Evolutionary conservation across 2,113 vertebrate genomes (phyloP).

Genomic region (Rallus limicola): DNA sequence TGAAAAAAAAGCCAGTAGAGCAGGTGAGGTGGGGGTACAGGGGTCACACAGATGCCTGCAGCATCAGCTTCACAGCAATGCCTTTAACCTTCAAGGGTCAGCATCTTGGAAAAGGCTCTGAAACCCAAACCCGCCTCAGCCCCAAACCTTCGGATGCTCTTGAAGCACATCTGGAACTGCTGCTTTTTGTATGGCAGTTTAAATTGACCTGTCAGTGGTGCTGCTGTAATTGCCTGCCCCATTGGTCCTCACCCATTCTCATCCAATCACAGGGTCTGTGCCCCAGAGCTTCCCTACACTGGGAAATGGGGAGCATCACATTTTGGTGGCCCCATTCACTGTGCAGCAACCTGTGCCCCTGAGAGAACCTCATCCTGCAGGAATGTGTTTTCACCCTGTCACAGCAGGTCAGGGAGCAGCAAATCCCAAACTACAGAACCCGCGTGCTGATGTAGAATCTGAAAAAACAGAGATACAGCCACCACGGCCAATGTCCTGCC

Average conservation of each 20-base stretch:
- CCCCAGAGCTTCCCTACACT: neutral
- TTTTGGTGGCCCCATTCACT: neutral
- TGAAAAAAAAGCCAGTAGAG: neutral
- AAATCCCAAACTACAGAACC: neutral
- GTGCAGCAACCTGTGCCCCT: neutral
- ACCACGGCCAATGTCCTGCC: neutral
- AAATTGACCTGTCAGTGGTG: rapidly evolving
- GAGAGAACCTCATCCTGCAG: neutral
- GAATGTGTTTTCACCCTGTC: neutral
- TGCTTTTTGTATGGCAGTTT: neutral
- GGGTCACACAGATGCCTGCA: neutral
- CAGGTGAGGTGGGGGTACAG: neutral
- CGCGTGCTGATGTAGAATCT: rapidly evolving
- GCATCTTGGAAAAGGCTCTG: neutral
- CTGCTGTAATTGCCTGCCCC: neutral
- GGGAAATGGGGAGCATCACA: neutral
- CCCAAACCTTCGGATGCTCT: neutral
- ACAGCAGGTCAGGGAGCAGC: neutral
- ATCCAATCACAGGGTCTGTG: neutral
- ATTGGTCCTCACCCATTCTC: neutral
- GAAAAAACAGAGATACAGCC: rapidly evolving
- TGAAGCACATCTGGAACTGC: rapidly evolving
- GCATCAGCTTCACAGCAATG: neutral
- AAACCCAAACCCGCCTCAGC: neutral
- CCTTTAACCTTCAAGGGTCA: neutral